Evolutionary conservation across 2,888 invertebrate species (phyloP).

Genomic region (Lasioglossum zephyrum): DNA sequence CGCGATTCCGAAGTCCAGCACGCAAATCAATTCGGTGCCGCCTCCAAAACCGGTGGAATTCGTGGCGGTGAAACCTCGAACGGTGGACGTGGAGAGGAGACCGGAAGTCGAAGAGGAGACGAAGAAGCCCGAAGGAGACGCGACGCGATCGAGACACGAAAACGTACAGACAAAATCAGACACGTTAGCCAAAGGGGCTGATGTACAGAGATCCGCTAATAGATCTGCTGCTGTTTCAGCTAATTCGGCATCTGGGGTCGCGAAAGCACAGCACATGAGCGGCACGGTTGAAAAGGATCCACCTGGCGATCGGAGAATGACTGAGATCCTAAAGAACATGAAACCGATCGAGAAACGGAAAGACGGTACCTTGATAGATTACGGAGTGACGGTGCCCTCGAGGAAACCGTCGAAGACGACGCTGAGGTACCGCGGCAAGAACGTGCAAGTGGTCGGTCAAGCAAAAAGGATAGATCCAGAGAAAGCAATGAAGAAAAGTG

Average conservation of each 20-base stretch:
- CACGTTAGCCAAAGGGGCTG: slow-evolving; percentile 12
- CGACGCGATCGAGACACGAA: neutral
- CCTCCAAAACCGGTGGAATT: neutral
- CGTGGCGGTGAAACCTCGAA: neutral
- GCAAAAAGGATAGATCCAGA: neutral
- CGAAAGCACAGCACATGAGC: neutral
- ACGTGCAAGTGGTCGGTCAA: neutral
- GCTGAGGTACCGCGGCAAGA: neutral
- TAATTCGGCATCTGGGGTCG: neutral
- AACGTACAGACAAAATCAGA: slow-evolving; percentile 28
- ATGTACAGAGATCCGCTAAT: slow-evolving; percentile 22
- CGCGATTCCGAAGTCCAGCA: neutral
- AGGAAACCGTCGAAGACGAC: slow-evolving; percentile 36
- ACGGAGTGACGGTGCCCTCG: slow-evolving; percentile 70
- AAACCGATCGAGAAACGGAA: slow-evolving; percentile 74
- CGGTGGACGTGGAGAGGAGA: too few species aligned
- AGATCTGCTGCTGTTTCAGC: slow-evolving; percentile 49
- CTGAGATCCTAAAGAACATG: slow-evolving; percentile 57
- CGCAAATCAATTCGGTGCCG: neutral
- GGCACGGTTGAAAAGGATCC: neutral
- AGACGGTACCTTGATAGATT: slow-evolving; percentile 74
- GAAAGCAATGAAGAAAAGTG: neutral
- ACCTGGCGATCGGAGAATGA: slow-evolving; percentile 23
- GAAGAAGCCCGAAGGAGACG: neutral
- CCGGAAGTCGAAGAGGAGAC: neutral